These are phyloP conservation scores for Amia ocellicauda DNA, from an alignment of 2,113 vertebrate species.

Conservation along the genomic window DNA sequence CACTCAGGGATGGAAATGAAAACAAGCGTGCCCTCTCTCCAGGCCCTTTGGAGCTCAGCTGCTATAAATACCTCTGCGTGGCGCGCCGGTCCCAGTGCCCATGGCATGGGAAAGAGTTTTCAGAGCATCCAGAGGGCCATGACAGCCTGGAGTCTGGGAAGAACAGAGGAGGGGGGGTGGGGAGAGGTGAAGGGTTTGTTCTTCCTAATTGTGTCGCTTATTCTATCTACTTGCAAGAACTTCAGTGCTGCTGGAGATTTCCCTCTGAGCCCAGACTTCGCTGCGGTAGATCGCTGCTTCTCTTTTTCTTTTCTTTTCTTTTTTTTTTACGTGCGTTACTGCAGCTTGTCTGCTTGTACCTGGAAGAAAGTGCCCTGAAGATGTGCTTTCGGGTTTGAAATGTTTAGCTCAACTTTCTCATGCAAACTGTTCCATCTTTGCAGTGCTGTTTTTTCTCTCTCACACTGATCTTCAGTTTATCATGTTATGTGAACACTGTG, in stretches of 20 bases:
- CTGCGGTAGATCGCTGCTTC: neutral
- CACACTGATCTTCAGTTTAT: slow-evolving; percentile 15
- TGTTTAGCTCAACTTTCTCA: slow-evolving; percentile 57
- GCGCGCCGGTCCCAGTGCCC: slow-evolving; percentile 79
- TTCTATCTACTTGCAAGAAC: too few species aligned
- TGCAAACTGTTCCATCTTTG: slow-evolving; percentile 72
- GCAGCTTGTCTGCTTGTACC: slow-evolving; percentile 66
- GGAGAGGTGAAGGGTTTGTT: slow-evolving; percentile 28
- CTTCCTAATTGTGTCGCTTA: too few species aligned
- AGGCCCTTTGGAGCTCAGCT: slow-evolving; percentile 63
- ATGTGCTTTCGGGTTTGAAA: slow-evolving; percentile 67
- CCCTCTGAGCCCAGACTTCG: neutral
- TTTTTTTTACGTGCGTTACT: slow-evolving; percentile 27
- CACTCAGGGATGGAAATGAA: slow-evolving; percentile 92
- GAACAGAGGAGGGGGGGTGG: slow-evolving; percentile 29
- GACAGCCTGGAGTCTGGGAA: slow-evolving; percentile 57
- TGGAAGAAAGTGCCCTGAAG: slow-evolving; percentile 70
- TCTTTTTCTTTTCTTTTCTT: neutral
- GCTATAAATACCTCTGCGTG: slow-evolving; percentile 91
- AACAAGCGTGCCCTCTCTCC: slow-evolving; percentile 88
- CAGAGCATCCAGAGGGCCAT: slow-evolving; percentile 46
- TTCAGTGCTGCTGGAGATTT: neutral
- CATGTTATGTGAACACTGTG: too few species aligned
- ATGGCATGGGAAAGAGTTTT: slow-evolving; percentile 91
- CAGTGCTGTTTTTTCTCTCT: slow-evolving; percentile 46